Base-by-base conservation (phyloP, 2,888 invertebrate genomes). In the Leucophora obtusa region DNA sequence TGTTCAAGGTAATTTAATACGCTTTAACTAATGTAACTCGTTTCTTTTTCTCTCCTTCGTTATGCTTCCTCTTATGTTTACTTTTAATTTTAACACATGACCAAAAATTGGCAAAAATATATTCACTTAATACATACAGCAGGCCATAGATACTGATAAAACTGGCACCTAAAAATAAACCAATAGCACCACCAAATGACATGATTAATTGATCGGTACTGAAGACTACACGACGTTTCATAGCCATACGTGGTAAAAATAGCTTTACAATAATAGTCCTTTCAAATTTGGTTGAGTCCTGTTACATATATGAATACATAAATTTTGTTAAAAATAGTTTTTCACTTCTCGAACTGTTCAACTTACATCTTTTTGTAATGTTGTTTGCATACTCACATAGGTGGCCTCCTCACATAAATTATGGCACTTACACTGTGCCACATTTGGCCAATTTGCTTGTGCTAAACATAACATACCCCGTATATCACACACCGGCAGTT, bases 131-230 rank as follows among this genome's bases (percentile, higher is more conserved):
- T 15, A 86, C 63, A 68, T 85, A 85, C 18, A 85, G 60, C 14
- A 88, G 38, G 2, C 85, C 86, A 62, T 85, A 86, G 17, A 86
- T 69, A 72, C 88, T 89, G 71, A 90, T 85, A 69, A 90, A 89
- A 82, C 89, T 90, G 59, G 89, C 89, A n/a, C 90, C 90, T 24
- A 90, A 82, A 83, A 89, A 90, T 6, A 90, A 83, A n/a, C 89
- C 88, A 62, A 89, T 87, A 7, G 89, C 88, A 9, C 90, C 90
- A 51, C 90, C 90, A 75, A 90, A 86, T 2, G 89, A 88, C 79
- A 90, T 87, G 53, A 89, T 83, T 81, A 89, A 74, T 78, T 89
- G 89, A 84, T 89, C 89, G 21, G 85, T 85, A 60, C 89, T 89
- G 53, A 89, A 89, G 9, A 89, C 86, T 8, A 89, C 89, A 18